Evolutionary conservation across 2,113 vertebrate species (phyloP).

Genomic region (Centropus unirufus): DNA sequence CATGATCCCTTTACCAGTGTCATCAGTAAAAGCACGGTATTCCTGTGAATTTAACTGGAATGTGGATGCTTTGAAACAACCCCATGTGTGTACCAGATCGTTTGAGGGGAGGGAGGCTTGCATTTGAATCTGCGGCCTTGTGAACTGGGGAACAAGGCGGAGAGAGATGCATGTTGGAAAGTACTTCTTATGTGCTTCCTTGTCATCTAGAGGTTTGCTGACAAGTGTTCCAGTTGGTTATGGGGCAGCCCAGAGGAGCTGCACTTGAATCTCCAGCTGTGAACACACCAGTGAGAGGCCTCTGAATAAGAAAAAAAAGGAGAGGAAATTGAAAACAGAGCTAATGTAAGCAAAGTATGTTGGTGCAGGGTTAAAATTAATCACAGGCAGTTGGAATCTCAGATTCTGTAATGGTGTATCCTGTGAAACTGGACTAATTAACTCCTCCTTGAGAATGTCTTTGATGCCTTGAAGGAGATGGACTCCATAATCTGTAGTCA

Average conservation of each 20-base stretch:
- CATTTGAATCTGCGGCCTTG: constrained; percentile 20
- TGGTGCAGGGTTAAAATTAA: constrained; percentile 48
- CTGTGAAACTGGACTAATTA: constrained; percentile 65
- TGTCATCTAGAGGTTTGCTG: constrained; percentile 49
- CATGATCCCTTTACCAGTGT: not conserved
- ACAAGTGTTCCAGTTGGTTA: constrained; percentile 53
- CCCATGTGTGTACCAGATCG: not conserved
- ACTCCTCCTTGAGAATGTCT: constrained; percentile 68
- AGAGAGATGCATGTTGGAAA: constrained; percentile 42
- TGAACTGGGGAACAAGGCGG: constrained; percentile 33
- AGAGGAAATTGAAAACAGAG: constrained; percentile 49
- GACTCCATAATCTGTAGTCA: constrained; percentile 56
- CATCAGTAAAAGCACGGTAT: not conserved
- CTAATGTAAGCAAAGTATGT: constrained; percentile 63
- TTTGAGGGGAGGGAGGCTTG: not conserved
- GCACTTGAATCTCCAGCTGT: constrained; percentile 48
- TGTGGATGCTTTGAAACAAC: not conserved
- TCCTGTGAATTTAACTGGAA: not conserved
- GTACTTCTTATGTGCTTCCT: constrained; percentile 39
- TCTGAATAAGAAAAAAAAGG: not conserved
- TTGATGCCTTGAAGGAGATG: constrained; percentile 63
- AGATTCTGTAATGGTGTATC: constrained; percentile 60
- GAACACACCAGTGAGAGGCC: constrained; percentile 40
- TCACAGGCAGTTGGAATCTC: constrained; percentile 61
- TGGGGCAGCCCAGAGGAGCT: constrained; percentile 37